Base-by-base conservation (phyloP, 2,888 invertebrate species). In the Junonia oenone region DNA sequence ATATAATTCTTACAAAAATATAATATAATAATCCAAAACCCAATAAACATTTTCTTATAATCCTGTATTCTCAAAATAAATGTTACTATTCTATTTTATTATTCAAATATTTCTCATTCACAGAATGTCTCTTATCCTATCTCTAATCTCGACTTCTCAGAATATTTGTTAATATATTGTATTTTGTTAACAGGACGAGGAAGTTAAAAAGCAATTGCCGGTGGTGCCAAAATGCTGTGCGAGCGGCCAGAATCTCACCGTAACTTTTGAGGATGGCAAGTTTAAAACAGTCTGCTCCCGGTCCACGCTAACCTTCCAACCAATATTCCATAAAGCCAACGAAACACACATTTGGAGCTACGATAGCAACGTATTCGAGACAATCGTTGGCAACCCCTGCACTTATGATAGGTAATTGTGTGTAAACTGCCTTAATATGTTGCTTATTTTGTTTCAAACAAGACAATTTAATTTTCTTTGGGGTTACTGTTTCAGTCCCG, bases 341-440 rank as follows among this genome's bases (percentile, higher is more conserved):
- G 82, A 77, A 31, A 88, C 89, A 0, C 90, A 91, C 55, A 81
- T 91, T 55, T 81, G 86, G 69, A 80, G 76, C 40, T 88, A 83
- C 49, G 81, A 87, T 51, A 81, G 74, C 63, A 86, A 89, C 47
- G 75, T 83, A 22, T 92, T 91, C 65, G 88, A 92, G 60, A 91
- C 92, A 1, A 81, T 92, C 45, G 84, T 92, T 45, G 92, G 92
- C 17, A 90, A 90, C 66, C 92, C 92, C 45, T 93, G 93, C 71
- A 69, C 67, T 62, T 84, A 88, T 68, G 90, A 89, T 72, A 92
- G 87, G 92, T 92, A 56, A 57, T 59, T 47, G 9, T 54, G 35
- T 48, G 38, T 50, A 22, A 51, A 33, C 33, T 22, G 46, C 37
- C 37, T 45, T 26, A 31, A 48, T 19, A 50, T 53, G 47, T 43